These are phyloP conservation scores for Chlamydotis undulata DNA, from an alignment of 2,113 vertebrate genomes.

Conservation along the genomic window DNA sequence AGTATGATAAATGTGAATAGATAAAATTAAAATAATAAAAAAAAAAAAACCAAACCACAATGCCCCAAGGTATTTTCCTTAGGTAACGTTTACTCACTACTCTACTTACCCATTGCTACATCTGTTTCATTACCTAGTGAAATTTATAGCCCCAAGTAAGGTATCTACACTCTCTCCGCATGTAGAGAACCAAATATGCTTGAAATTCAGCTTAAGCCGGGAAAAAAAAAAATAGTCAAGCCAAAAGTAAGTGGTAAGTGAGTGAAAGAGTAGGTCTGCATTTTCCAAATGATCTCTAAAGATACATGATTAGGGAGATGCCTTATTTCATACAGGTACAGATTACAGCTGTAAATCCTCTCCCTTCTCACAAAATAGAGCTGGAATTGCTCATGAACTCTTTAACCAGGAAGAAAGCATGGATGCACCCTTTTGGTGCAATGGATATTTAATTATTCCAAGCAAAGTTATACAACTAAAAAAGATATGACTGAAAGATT, in stretches of 20 bases:
- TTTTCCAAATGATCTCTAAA: neutral
- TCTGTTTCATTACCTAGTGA: neutral
- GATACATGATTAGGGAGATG: neutral
- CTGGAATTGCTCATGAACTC: neutral
- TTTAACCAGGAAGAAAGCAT: neutral
- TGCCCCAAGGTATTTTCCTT: neutral
- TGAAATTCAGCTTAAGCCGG: neutral
- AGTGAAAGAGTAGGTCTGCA: neutral
- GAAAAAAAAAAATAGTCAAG: neutral
- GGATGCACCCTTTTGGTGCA: neutral
- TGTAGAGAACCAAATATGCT: neutral
- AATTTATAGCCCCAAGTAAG: neutral
- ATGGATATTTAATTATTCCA: constrained; percentile 8
- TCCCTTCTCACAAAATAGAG: neutral
- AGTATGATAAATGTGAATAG: neutral
- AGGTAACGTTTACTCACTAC: neutral
- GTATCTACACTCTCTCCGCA: neutral
- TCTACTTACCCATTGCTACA: neutral
- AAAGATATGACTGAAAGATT: neutral
- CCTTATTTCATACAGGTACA: neutral
- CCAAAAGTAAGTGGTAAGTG: neutral
- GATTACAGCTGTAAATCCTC: neutral
- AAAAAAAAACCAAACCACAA: neutral
- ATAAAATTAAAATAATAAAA: neutral
- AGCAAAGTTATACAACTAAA: neutral